These are phyloP conservation scores for Labeo catla DNA, from an alignment of 2,113 vertebrate genomes.

Conservation along the genomic window DNA sequence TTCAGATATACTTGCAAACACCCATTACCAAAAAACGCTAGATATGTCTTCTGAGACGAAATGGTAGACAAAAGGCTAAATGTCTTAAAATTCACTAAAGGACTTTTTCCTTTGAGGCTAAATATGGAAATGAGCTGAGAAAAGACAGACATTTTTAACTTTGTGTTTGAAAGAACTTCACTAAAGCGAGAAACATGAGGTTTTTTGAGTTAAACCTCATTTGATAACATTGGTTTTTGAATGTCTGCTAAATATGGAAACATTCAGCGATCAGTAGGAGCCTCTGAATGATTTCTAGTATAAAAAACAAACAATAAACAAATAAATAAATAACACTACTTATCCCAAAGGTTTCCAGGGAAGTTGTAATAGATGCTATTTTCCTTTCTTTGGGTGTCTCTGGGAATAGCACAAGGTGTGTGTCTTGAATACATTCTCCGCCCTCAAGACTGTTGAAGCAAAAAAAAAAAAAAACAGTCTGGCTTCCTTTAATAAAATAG, in stretches of 20 bases:
- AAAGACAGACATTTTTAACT: neutral
- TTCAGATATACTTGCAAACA: neutral
- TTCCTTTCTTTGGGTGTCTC: neutral
- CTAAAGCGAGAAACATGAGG: neutral
- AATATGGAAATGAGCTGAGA: neutral
- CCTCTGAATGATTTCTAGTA: neutral
- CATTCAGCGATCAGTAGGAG: neutral
- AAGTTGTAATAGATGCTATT: neutral
- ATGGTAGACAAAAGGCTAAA: neutral
- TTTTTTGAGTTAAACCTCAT: neutral
- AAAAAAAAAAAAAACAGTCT: neutral
- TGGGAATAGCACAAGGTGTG: neutral
- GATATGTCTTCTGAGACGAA: neutral
- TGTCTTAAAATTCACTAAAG: neutral
- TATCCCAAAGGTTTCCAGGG: neutral
- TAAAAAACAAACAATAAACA: neutral
- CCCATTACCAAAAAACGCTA: neutral
- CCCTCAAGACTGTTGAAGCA: neutral
- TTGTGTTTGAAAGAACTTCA: neutral
- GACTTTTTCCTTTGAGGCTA: neutral
- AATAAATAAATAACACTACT: neutral
- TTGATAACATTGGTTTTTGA: neutral
- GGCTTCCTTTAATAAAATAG: neutral
- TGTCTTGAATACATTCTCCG: neutral
- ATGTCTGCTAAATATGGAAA: neutral